These are phyloP conservation scores for Diachrysia chrysitis DNA, from an alignment of 2,888 invertebrate species.

Conservation along the genomic window DNA sequence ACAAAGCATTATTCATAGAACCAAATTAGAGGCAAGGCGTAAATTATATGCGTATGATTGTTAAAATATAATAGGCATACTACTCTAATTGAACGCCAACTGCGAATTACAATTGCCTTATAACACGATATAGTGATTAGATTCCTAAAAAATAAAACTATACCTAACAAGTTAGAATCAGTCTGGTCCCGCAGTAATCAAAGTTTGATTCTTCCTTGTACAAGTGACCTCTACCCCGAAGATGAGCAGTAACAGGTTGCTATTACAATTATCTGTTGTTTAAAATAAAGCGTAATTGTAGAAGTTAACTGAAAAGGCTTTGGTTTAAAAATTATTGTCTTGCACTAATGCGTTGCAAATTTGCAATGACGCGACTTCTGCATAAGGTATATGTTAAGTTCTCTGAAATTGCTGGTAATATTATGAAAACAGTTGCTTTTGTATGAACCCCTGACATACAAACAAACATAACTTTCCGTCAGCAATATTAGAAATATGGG, in stretches of 20 bases:
- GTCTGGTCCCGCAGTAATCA: neutral
- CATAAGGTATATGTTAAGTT: neutral
- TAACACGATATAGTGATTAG: neutral
- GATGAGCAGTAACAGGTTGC: too few relatives aligned
- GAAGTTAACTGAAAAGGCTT: neutral
- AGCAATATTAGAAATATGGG: constrained; percentile 52
- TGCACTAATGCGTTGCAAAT: neutral
- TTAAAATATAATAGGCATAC: constrained; percentile 39
- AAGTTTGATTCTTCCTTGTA: neutral
- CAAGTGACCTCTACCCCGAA: neutral
- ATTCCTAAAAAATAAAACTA: neutral
- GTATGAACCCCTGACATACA: constrained; percentile 20
- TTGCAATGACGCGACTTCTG: too few relatives aligned
- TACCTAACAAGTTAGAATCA: neutral
- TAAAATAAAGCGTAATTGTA: neutral
- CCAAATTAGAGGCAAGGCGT: constrained; percentile 47
- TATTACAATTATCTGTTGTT: neutral
- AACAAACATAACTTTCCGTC: constrained; percentile 49
- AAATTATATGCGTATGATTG: constrained; percentile 41
- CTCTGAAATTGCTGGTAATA: neutral
- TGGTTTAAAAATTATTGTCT: neutral
- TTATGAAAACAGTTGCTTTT: constrained; percentile 1
- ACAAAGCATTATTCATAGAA: constrained; percentile 35
- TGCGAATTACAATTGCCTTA: constrained; percentile 19
- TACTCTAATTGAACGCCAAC: constrained; percentile 16